A percentile compares a stretch with the other conserved stretches of the same genome.
Conservation (phyloP, 2,113 vertebrate genomes). For the Tragelaphus strepsiceros region DNA sequence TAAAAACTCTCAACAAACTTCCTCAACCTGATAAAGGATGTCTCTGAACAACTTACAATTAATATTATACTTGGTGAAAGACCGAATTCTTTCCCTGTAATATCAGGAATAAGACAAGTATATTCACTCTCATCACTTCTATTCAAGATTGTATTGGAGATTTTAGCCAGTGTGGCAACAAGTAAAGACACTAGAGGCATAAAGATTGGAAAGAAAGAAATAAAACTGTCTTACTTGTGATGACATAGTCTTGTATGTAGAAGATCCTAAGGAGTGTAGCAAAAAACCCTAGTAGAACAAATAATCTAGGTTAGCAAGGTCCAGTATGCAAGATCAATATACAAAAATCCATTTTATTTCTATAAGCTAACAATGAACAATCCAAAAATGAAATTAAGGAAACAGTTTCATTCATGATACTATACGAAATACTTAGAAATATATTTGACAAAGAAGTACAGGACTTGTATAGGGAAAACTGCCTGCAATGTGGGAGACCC, state of each 20-base stretch:
- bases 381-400: slow-evolving; percentile 7
- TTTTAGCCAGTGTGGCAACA: not conserved
- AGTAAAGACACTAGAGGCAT: not conserved
- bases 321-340: not conserved
- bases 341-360: not conserved
- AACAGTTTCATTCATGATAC: not conserved
- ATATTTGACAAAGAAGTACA: not conserved
- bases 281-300: not conserved
- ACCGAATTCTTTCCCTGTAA: not conserved
- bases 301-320: not conserved
- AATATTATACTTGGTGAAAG: not conserved
- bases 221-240: not conserved
- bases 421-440: not conserved
- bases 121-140: not conserved
- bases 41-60: not conserved
- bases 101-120: not conserved
- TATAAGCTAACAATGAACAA: not conserved
- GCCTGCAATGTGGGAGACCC: not conserved
- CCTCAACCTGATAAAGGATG: not conserved
- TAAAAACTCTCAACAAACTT: not conserved
- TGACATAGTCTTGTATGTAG: not conserved
- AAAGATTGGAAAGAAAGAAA: not conserved
- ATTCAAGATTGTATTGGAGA: not conserved
- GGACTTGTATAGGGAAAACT: not conserved
- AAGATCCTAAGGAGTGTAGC: not conserved